Conservation (phyloP, 2,797 vertebrate species). For the Acanthiza pusilla region DNA sequence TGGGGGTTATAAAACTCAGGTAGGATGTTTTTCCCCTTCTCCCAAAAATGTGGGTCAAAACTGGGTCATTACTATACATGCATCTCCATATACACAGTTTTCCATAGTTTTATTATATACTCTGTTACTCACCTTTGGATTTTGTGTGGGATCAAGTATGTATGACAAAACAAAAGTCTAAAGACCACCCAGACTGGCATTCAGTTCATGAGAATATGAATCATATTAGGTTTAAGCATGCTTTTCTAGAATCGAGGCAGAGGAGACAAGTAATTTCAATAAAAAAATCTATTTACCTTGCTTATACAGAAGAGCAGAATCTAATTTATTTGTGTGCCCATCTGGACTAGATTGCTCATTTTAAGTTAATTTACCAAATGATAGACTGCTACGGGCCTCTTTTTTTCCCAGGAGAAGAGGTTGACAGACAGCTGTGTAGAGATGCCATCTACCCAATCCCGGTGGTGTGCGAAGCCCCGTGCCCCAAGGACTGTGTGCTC, state of each 20-base stretch:
- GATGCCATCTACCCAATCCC: constrained; percentile 82
- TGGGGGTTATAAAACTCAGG: not conserved
- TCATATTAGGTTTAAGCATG: not conserved
- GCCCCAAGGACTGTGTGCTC: constrained; percentile 92
- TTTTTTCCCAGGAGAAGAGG: constrained; percentile 80
- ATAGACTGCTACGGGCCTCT: constrained; percentile 51
- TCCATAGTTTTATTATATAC: not conserved
- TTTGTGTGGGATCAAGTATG: not conserved
- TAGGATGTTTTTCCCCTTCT: not conserved
- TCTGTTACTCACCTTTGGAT: not conserved
- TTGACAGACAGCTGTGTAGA: constrained; percentile 83
- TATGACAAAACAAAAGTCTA: not conserved
- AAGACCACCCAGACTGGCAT: not conserved
- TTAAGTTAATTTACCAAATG: constrained; percentile 53
- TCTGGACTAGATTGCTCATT: constrained; percentile 59
- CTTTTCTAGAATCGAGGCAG: not conserved
- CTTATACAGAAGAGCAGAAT: constrained; percentile 39
- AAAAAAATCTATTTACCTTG: constrained; percentile 45
- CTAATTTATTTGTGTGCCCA: constrained; percentile 59
- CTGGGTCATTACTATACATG: not conserved
- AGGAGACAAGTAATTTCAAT: constrained; percentile 20
- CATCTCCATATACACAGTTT: not conserved
- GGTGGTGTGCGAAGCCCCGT: constrained; percentile 84
- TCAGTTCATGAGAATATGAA: not conserved
- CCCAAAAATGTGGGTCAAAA: not conserved